Evolutionary conservation across 2,888 invertebrate species (phyloP).

Genomic region (Caenorhabditis drosophilae): DNA sequence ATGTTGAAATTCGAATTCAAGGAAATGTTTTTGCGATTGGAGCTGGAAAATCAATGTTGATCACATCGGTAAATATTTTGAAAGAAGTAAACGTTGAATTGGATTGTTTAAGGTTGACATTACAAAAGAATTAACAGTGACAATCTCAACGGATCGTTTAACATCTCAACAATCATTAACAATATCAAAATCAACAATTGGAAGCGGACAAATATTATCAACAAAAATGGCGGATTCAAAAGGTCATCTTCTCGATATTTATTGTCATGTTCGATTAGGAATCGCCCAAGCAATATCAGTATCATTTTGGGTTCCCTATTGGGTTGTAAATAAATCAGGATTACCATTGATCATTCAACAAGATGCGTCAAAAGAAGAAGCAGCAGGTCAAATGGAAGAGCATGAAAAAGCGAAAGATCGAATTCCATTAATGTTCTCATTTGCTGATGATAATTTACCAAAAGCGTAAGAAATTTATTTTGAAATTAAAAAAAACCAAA

Average conservation of each 20-base stretch:
- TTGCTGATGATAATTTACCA: slow-evolving; percentile 86
- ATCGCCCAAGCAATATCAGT: slow-evolving; percentile 73
- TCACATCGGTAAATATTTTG: slow-evolving; percentile 37
- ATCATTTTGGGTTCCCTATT: slow-evolving; percentile 84
- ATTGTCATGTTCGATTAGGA: slow-evolving; percentile 49
- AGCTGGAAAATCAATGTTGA: slow-evolving; percentile 71
- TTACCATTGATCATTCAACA: slow-evolving; percentile 92
- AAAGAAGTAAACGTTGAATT: background rate
- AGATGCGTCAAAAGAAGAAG: slow-evolving; percentile 76
- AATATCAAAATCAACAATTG: slow-evolving; percentile 61
- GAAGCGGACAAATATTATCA: slow-evolving; percentile 26
- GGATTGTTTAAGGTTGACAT: slow-evolving; percentile 72
- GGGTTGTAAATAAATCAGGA: slow-evolving; percentile 89
- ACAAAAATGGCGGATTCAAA: slow-evolving; percentile 48
- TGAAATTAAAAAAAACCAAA: too few species aligned
- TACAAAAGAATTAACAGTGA: slow-evolving; percentile 46
- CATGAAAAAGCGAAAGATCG: slow-evolving; percentile 92
- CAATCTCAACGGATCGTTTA: slow-evolving; percentile 81
- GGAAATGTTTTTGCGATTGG: slow-evolving; percentile 67
- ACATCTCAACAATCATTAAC: slow-evolving; percentile 77
- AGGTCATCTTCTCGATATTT: slow-evolving; percentile 51
- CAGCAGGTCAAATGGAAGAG: slow-evolving; percentile 76
- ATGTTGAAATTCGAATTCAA: slow-evolving; percentile 70
- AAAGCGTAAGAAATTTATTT: too few species aligned
- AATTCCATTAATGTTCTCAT: slow-evolving; percentile 89